A percentile compares a stretch with the other conserved stretches of the same genome.
These are phyloP conservation scores for Holothuria leucospilota DNA, from an alignment of 53 echinoderm and acorn worm genomes.

Conservation along the genomic window DNA sequence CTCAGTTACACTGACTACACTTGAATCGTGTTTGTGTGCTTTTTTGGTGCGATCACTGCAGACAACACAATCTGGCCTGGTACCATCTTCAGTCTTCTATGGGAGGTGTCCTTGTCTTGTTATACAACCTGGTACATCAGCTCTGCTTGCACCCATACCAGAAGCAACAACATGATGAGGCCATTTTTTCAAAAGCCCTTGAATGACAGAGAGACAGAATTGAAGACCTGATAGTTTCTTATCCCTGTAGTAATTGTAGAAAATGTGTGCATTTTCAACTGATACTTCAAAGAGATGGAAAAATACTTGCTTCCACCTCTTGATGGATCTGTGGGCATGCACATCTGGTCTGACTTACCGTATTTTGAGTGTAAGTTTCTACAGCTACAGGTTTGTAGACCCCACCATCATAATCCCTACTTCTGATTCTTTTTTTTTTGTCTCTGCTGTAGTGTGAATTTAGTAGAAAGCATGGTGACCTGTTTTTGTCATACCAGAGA, in stretches of 20 bases:
- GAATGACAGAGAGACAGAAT: no score
- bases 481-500: constrained; percentile 31
- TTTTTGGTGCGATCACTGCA: neutral
- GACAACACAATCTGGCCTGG: no score
- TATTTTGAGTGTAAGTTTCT: constrained; percentile 3
- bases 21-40: constrained; percentile 3
- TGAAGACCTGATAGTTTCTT: no score
- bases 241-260: constrained; percentile 13
- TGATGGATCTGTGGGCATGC: no score
- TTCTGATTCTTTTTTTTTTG: constrained; percentile 13
- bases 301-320: no score
- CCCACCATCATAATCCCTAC: neutral
- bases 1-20: neutral
- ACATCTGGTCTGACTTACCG: constrained; percentile 22
- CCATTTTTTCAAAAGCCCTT: no score
- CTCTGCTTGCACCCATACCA: neutral
- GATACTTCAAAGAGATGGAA: no score
- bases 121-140: neutral
- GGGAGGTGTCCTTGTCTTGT: no score
- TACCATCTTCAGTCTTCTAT: no score
- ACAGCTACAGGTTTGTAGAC: constrained; percentile 19
- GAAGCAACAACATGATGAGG: neutral
- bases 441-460: neutral
- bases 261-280: neutral
- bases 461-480: constrained; percentile 19